Evolutionary conservation across 2,797 vertebrate species (phyloP).

Genomic region (Coendou prehensilis): DNA sequence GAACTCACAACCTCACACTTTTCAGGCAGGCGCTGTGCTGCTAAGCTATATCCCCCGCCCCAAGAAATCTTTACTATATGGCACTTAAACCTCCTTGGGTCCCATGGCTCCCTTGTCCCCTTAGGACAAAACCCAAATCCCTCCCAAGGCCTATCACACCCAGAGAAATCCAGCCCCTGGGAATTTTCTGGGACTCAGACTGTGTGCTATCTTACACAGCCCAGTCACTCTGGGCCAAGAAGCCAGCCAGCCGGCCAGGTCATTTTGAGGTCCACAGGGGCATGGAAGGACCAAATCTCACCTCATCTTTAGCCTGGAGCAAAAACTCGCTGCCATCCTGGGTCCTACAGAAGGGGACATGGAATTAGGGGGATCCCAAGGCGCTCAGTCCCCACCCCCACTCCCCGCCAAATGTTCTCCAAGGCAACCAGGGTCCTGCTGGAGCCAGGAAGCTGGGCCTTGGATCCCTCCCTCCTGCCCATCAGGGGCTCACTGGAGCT

Average conservation of each 20-base stretch:
- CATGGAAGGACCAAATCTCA: conserved; percentile 84
- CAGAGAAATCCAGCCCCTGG: background rate
- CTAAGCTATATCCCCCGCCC: too few relatives aligned
- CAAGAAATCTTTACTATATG: background rate
- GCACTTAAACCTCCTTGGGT: background rate
- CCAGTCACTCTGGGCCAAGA: background rate
- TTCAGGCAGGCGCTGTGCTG: too few relatives aligned
- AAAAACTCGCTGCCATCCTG: conserved; percentile 96
- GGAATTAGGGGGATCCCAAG: background rate
- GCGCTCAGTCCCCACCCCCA: background rate
- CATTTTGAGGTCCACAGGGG: background rate
- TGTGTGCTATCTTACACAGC: background rate
- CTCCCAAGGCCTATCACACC: background rate
- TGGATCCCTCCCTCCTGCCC: conserved; percentile 36
- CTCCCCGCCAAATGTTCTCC: background rate
- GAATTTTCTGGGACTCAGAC: background rate
- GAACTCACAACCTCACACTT: too few relatives aligned
- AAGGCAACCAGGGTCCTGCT: background rate
- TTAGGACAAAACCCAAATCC: background rate
- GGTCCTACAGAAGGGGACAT: conserved; percentile 89
- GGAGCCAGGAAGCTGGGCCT: background rate
- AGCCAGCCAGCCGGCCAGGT: background rate
- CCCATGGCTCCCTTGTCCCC: background rate
- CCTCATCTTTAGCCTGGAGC: conserved; percentile 98
- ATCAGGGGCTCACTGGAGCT: conserved; percentile 92